Percentiles rank a stretch among this genome's conserved stretches.
Evolutionary conservation across 2,113 vertebrate species (phyloP).

Genomic region (Zapornia atra): DNA sequence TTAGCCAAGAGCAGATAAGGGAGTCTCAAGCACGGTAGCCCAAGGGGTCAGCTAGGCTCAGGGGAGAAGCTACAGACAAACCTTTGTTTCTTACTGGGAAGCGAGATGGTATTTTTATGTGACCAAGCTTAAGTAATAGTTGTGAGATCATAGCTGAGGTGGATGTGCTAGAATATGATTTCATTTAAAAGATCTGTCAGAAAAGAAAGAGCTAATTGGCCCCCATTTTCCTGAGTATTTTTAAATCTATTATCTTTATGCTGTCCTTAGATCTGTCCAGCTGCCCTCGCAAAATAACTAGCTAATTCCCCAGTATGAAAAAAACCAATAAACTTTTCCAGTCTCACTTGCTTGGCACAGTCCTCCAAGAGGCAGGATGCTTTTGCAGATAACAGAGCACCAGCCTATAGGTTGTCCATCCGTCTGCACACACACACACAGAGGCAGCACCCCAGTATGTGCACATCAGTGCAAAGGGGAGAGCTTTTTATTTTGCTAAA

Average conservation of each 20-base stretch:
- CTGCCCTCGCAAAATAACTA: not conserved
- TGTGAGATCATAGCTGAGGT: slow-evolving; percentile 53
- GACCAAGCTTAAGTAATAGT: slow-evolving; percentile 35
- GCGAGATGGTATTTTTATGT: slow-evolving; percentile 16
- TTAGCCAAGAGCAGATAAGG: slow-evolving; percentile 2
- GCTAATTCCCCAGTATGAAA: not conserved
- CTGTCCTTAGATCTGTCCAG: not conserved
- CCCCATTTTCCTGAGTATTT: not conserved
- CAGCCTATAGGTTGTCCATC: not conserved
- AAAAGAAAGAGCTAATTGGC: not conserved
- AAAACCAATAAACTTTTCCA: not conserved
- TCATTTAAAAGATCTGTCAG: slow-evolving; percentile 28
- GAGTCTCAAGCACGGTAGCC: not conserved
- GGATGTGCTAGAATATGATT: slow-evolving; percentile 1
- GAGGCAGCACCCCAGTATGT: not conserved
- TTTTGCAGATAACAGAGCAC: not conserved
- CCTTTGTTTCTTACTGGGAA: slow-evolving; percentile 37
- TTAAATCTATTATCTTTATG: not conserved
- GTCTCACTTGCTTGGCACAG: rapidly evolving
- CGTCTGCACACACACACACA: not conserved
- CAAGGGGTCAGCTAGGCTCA: slow-evolving; percentile 15
- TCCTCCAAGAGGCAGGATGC: not conserved
- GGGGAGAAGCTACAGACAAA: slow-evolving; percentile 55
- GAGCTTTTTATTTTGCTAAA: not conserved
- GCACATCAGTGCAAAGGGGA: not conserved